Evolutionary conservation across 35 echinoderm and acorn worm genomes (phyloP).

Genomic region (Diadema setosum): DNA sequence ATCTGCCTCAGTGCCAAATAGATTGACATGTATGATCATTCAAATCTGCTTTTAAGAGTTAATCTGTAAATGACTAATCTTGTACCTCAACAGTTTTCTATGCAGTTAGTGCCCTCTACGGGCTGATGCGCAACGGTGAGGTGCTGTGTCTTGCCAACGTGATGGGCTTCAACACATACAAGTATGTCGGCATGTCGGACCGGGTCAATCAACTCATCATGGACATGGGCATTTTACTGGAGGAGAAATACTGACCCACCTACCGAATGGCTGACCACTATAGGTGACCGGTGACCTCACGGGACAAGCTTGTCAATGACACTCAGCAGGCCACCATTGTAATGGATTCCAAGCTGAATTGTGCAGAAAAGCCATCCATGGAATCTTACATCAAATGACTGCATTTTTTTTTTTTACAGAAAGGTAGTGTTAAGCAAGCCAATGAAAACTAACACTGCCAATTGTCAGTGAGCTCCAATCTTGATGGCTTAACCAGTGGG

Average conservation of each 20-base stretch:
- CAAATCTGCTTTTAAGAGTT: background rate
- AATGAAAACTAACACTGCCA: too few species aligned
- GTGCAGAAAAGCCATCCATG: too few species aligned
- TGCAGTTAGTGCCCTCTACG: background rate
- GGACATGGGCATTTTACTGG: constrained; percentile 23
- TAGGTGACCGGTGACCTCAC: too few species aligned
- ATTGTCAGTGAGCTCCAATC: too few species aligned
- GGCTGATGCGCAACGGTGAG: constrained; percentile 25
- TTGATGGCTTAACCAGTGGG: too few species aligned
- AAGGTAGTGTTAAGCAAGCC: too few species aligned
- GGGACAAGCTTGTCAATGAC: too few species aligned
- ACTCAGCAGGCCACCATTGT: too few species aligned
- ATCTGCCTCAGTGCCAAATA: background rate
- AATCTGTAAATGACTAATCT: background rate
- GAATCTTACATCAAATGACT: too few species aligned
- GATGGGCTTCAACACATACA: constrained; percentile 30
- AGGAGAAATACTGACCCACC: background rate
- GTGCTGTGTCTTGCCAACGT: constrained; percentile 43
- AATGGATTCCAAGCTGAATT: too few species aligned
- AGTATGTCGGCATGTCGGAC: constrained; percentile 15
- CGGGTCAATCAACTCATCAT: background rate
- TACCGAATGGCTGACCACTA: too few species aligned
- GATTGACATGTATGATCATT: background rate
- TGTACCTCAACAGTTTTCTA: constrained; percentile 11
- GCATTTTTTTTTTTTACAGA: too few species aligned